phyloP scores from a whole-genome alignment of 2,797 vertebrate species.

The Xenentodon cancila region DNA sequence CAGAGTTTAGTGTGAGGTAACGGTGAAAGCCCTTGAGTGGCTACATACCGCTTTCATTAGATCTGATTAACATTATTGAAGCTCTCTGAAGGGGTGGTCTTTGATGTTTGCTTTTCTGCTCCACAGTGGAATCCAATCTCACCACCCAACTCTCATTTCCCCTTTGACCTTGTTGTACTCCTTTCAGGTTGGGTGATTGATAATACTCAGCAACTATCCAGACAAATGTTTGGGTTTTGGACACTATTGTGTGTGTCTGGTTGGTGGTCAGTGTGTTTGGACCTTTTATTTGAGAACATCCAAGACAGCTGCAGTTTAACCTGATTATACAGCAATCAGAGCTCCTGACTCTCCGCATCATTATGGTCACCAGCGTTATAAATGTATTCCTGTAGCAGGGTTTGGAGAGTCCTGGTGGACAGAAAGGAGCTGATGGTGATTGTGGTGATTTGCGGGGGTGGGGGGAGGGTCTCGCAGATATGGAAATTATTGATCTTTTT shows the following conservation, averaged over 20 bases:
- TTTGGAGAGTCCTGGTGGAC: conserved; percentile 17
- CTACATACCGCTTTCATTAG: conserved; percentile 77
- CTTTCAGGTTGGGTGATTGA: conserved; percentile 67
- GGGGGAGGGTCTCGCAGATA: neutral
- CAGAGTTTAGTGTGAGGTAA: conserved; percentile 49
- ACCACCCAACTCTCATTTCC: conserved; percentile 40
- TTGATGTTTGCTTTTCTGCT: conserved; percentile 69
- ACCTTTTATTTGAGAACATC: conserved; percentile 50
- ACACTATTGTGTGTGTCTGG: conserved; percentile 23
- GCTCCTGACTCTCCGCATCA: conserved; percentile 51
- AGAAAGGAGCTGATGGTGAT: conserved; percentile 9
- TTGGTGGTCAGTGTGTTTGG: conserved; percentile 22
- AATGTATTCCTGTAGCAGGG: conserved; percentile 32
- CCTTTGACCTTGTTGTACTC: conserved; percentile 47
- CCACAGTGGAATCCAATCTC: conserved; percentile 47
- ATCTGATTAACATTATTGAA: conserved; percentile 73
- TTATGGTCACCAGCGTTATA: conserved; percentile 61
- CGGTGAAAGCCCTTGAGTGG: conserved; percentile 48
- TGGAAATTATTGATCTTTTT: neutral
- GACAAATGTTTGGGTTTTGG: conserved; percentile 48
- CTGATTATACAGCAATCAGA: conserved; percentile 69
- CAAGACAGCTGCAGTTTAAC: conserved; percentile 62
- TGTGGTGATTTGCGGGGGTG: neutral
- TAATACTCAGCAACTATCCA: conserved; percentile 62
- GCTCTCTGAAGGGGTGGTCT: conserved; percentile 62